Base-by-base conservation (phyloP, 2,797 vertebrate genomes). In the Sebastes iracundus region DNA sequence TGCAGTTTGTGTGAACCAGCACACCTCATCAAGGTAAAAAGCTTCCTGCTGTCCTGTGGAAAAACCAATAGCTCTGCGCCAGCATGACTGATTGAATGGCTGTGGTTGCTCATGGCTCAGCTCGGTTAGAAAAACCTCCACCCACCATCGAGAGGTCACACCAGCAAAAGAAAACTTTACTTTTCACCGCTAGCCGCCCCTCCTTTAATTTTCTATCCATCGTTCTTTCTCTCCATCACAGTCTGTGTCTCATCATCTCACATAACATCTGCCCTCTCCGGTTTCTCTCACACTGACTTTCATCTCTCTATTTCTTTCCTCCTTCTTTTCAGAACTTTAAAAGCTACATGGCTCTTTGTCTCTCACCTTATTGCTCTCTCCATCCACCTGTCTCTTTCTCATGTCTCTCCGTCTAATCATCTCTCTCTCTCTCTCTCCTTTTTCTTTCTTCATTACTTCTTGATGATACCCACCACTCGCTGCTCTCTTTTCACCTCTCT, bases 361-460 rank as follows among this genome's bases (percentile, higher is more conserved):
- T 84, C 77, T 85, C 81, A 84, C 78, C 84, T 79, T 23, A 22
- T 62, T 52, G n/a, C 61, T 63, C 79, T 61, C 25, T 72, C 73
- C 18, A 14, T 84, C 75, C 77, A 63, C 78, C 52, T 56, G 16
- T 87, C 81, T 56, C 49, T 32, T 55, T 65, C 62, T 35, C 72
- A 2, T 52, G 35, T 81, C 32, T 77, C 66, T 68, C 28, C 3
- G 27, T 80, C 83, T 84, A 75, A 90, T 91, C 81, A 75, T 46
- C 23, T 25, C 59, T 25, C 27, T 16, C 65, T 72, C 32, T 38
- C 35, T 35, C 35, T 38, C 35, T 38, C 35, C 35, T 23, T 63
- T 88, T 81, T 80, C 14, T 72, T 75, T 85, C 85, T 65, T 90
- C 79, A 79, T 87, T 87, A 86, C 53, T 75, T 80, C 82, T 87